Conservation (phyloP, 2,888 invertebrate species). For the Tyria jacobaeae region DNA sequence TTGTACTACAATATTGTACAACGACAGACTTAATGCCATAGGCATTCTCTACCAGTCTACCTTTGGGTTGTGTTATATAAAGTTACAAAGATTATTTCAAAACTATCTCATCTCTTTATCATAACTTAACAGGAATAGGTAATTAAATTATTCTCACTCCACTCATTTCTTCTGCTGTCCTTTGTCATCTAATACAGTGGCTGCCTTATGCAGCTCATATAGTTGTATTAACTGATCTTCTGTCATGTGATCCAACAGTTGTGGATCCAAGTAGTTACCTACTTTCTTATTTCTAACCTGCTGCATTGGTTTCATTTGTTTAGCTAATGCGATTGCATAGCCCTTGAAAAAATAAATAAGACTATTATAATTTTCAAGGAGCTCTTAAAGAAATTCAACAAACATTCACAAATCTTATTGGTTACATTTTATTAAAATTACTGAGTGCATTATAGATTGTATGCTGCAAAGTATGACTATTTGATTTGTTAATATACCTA, state of each 20-base stretch:
- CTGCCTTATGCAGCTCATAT: conserved; percentile 92
- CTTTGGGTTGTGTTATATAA: too few relatives aligned
- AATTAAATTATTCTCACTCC: conserved; percentile 8
- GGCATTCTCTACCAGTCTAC: too few relatives aligned
- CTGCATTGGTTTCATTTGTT: conserved; percentile 90
- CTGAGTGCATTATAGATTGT: too few relatives aligned
- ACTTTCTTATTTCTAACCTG: conserved; percentile 86
- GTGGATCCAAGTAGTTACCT: conserved; percentile 88
- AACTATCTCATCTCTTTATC: neutral
- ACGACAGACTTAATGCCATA: neutral
- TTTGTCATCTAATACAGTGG: conserved; percentile 49
- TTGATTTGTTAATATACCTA: too few relatives aligned
- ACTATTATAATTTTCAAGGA: neutral
- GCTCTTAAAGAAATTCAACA: neutral
- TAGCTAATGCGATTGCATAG: conserved; percentile 91
- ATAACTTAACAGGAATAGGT: neutral
- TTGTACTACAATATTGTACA: too few relatives aligned
- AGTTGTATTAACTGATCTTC: conserved; percentile 95
- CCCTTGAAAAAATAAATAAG: conserved; percentile 83
- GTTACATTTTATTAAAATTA: too few relatives aligned
- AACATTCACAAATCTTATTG: too few relatives aligned
- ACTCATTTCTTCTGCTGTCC: conserved; percentile 29
- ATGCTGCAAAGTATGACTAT: too few relatives aligned
- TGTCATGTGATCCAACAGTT: conserved; percentile 89
- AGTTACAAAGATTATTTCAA: neutral